phyloP scores from a whole-genome alignment of 2,888 invertebrate species.

The Lithosia quadra region DNA sequence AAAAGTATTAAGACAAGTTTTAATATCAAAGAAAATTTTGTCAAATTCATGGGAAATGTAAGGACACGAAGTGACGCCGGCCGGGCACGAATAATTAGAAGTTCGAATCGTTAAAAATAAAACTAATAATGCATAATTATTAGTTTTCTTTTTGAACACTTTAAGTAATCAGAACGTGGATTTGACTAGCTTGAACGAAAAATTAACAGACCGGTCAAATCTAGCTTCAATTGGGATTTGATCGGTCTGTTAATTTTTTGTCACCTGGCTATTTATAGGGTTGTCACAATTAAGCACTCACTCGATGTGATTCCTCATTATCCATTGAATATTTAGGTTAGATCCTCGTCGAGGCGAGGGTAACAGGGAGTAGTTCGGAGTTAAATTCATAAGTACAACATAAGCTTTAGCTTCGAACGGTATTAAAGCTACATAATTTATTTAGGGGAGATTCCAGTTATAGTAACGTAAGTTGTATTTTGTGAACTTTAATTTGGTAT shows the following conservation, averaged over 20 bases:
- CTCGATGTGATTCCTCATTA: too few relatives aligned
- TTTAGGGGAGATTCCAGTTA: background rate
- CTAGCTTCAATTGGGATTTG: background rate
- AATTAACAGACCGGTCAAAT: constrained; percentile 2
- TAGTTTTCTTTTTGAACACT: background rate
- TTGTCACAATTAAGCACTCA: too few relatives aligned
- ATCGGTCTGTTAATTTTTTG: background rate
- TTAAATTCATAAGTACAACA: background rate
- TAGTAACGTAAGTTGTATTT: background rate
- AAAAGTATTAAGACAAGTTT: background rate
- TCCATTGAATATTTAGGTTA: too few relatives aligned
- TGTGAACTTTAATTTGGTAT: too few relatives aligned
- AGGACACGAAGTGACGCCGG: background rate
- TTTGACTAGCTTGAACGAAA: background rate
- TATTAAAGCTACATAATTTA: too few relatives aligned
- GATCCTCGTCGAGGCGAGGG: too few relatives aligned
- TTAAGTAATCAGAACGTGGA: background rate
- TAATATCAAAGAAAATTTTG: background rate
- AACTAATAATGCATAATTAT: too few relatives aligned
- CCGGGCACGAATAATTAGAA: too few relatives aligned
- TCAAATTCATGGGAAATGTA: background rate
- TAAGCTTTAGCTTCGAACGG: too few relatives aligned
- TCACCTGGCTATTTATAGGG: constrained; percentile 3
- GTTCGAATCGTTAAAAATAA: too few relatives aligned
- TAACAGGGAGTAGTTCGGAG: background rate